phyloP scores from a whole-genome alignment of 2,797 vertebrate species.

The Enteromius anoplus region DNA sequence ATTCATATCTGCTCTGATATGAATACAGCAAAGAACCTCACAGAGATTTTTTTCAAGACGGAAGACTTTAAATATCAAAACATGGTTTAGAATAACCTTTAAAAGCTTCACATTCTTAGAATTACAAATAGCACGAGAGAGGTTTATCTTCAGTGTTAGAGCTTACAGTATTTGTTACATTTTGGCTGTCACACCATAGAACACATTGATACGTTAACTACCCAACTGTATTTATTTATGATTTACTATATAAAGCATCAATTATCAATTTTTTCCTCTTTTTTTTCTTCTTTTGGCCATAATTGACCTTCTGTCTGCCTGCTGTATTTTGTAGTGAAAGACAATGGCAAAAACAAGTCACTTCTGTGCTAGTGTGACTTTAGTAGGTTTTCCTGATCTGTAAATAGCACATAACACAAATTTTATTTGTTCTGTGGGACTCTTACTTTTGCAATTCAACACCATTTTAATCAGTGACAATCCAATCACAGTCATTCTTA shows the following conservation, averaged over 20 bases:
- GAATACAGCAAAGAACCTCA: conserved; percentile 37
- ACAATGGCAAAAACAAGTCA: neutral
- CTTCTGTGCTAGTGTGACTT: conserved; percentile 28
- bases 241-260: neutral
- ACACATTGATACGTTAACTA: too few relatives aligned
- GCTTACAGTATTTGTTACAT: too few relatives aligned
- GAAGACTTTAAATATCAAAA: conserved; percentile 3
- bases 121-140: too few relatives aligned
- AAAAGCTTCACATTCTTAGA: neutral
- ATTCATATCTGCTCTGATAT: conserved; percentile 53
- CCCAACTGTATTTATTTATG: neutral
- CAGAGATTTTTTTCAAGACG: neutral
- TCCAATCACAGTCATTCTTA: conserved; percentile 74
- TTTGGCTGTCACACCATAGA: too few relatives aligned
- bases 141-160: too few relatives aligned
- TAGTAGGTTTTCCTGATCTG: conserved; percentile 49
- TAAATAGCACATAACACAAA: conserved; percentile 53
- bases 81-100: neutral
- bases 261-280: neutral
- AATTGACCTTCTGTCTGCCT: neutral
- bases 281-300: neutral
- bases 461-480: conserved; percentile 73
- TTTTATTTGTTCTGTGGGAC: conserved; percentile 68
- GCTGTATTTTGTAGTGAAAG: neutral
- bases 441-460: conserved; percentile 59